Evolutionary conservation across 1,140 invertebrate species (phyloP).

Genomic region (Drosophila nikananu): DNA sequence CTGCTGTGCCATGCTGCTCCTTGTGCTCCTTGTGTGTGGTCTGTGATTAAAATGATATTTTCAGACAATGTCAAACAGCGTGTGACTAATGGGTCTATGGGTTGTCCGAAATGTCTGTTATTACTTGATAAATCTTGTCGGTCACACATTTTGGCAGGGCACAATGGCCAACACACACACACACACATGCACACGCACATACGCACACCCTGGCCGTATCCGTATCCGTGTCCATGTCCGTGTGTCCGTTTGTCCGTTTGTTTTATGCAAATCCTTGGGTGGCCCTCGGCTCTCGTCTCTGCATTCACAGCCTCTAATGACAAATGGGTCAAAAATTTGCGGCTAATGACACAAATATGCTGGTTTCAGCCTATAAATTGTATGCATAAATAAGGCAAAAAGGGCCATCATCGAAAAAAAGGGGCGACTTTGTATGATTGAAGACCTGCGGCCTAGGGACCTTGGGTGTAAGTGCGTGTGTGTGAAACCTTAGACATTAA

Average conservation of each 20-base stretch:
- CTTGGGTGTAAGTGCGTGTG: conserved; percentile 11
- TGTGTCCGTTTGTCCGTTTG: conserved; percentile 69
- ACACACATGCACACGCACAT: neutral
- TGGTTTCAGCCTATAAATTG: conserved; percentile 75
- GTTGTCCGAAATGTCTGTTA: conserved; percentile 83
- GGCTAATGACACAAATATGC: conserved; percentile 83
- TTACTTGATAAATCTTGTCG: conserved; percentile 84
- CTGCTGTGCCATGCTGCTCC: conserved; percentile 1
- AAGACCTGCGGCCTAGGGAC: conserved; percentile 60
- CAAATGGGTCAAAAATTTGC: conserved; percentile 83
- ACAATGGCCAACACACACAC: conserved; percentile 34
- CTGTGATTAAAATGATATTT: conserved; percentile 83
- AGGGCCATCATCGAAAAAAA: conserved; percentile 12
- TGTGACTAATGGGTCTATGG: conserved; percentile 83
- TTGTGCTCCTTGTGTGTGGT: conserved; percentile 40
- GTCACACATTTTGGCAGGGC: conserved; percentile 73
- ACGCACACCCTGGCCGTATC: neutral
- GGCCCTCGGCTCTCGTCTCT: conserved; percentile 23
- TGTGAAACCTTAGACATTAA: conserved; percentile 57
- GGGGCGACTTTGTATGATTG: conserved; percentile 62
- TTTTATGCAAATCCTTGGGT: conserved; percentile 77
- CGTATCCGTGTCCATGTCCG: conserved; percentile 31
- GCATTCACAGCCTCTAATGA: conserved; percentile 75
- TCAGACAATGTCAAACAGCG: conserved; percentile 81
- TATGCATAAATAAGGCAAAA: conserved; percentile 73